These are phyloP conservation scores for Labeo rohita DNA, from an alignment of 2,113 vertebrate species.

Conservation along the genomic window DNA sequence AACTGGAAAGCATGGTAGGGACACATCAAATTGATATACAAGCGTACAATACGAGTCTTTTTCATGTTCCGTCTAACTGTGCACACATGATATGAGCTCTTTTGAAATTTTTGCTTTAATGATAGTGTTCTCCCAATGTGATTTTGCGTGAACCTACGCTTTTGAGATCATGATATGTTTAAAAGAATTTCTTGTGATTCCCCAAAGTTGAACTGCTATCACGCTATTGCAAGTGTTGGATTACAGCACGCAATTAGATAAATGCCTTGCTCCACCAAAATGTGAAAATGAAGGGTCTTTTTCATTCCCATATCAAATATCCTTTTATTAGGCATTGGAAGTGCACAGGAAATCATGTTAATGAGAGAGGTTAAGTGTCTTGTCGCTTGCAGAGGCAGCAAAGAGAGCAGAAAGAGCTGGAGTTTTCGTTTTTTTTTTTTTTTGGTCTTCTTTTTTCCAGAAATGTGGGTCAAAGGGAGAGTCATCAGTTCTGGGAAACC, in stretches of 20 bases:
- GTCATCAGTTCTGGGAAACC: conserved; percentile 20
- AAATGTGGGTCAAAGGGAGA: conserved; percentile 34
- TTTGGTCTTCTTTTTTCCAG: neutral
- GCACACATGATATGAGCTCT: conserved; percentile 51
- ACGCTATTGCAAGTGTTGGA: neutral
- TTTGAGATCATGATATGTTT: conserved; percentile 50
- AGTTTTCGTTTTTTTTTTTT: neutral
- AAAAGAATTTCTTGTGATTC: neutral
- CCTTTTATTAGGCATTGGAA: conserved; percentile 26
- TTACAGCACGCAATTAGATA: conserved; percentile 4
- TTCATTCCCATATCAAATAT: conserved; percentile 25
- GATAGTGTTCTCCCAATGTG: conserved; percentile 56
- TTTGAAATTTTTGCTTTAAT: conserved; percentile 61
- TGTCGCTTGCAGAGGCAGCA: conserved; percentile 6
- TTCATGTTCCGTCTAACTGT: conserved; percentile 66
- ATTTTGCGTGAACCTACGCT: conserved; percentile 60
- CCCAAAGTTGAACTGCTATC: conserved; percentile 12
- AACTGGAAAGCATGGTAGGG: conserved; percentile 28
- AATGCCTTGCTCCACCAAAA: conserved; percentile 1
- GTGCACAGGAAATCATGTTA: conserved; percentile 15
- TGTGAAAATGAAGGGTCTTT: neutral
- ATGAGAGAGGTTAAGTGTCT: conserved; percentile 38
- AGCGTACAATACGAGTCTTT: conserved; percentile 49
- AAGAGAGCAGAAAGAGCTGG: neutral
- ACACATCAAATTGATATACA: conserved; percentile 59